These are phyloP conservation scores for Sinelater perroti DNA, from an alignment of 2,888 invertebrate genomes.

Conservation along the genomic window DNA sequence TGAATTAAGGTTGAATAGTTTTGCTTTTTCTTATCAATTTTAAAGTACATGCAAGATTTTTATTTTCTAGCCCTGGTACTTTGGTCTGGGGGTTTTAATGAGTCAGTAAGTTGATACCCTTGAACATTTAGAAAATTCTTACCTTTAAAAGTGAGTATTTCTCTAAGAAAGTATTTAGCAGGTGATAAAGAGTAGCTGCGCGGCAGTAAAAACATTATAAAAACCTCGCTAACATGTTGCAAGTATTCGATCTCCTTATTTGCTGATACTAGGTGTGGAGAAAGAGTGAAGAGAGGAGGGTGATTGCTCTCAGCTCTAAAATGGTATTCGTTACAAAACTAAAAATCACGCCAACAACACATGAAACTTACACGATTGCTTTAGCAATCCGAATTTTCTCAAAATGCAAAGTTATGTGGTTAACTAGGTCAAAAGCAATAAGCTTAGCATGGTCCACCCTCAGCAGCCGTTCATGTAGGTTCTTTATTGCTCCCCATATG, in stretches of 20 bases:
- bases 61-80: too few species aligned
- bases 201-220: slow-evolving; percentile 83
- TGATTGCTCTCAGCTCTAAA: slow-evolving; percentile 69
- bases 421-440: slow-evolving; percentile 83
- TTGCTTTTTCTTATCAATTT: too few species aligned
- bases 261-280: slow-evolving; percentile 76
- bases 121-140: slow-evolving; percentile 47
- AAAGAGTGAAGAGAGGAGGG: slow-evolving; percentile 75
- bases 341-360: slow-evolving; percentile 2
- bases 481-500: slow-evolving; percentile 81
- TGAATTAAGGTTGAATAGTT: too few species aligned
- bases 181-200: slow-evolving; percentile 81
- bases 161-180: slow-evolving; percentile 80
- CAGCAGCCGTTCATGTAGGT: slow-evolving; percentile 76
- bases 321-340: slow-evolving; percentile 1
- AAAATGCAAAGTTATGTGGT: slow-evolving; percentile 83
- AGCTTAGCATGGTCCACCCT: slow-evolving; percentile 84
- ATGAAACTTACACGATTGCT: slow-evolving; percentile 77
- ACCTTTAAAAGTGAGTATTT: slow-evolving; percentile 87
- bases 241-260: slow-evolving; percentile 83
- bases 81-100: too few species aligned
- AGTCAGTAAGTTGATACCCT: not conserved
- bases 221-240: slow-evolving; percentile 81
- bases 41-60: too few species aligned
- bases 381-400: slow-evolving; percentile 83